A percentile compares a stretch with the other conserved stretches of the same genome.
These are phyloP conservation scores for Margaritifera margaritifera DNA, from an alignment of 2,888 invertebrate genomes.

Conservation along the genomic window DNA sequence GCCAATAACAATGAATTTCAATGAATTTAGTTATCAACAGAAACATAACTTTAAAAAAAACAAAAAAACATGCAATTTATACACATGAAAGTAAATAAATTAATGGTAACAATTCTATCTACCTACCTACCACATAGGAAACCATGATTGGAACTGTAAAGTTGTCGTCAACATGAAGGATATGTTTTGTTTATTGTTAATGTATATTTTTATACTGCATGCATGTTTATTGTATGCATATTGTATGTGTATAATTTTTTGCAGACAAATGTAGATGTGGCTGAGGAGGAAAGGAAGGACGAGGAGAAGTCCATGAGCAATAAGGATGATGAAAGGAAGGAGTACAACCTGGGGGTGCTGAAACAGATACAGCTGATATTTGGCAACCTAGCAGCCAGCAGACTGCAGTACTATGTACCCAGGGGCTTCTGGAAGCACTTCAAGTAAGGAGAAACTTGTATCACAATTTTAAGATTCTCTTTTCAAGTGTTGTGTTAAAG, in stretches of 20 bases:
- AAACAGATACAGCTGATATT: conserved; percentile 98
- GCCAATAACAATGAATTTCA: no score
- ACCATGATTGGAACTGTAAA: no score
- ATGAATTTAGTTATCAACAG: no score
- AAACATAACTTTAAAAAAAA: no score
- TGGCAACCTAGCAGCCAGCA: conserved; percentile 95
- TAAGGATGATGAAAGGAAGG: conserved; percentile 75
- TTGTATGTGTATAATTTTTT: not conserved
- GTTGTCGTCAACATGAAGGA: not conserved
- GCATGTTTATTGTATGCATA: no score
- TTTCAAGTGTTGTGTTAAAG: no score
- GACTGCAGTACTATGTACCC: conserved; percentile 97
- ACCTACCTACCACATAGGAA: no score
- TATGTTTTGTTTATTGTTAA: not conserved
- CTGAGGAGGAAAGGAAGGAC: conserved; percentile 87
- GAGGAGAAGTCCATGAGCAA: conserved; percentile 77
- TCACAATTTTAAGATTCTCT: no score
- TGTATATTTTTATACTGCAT: no score
- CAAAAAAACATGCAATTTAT: no score
- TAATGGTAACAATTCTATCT: no score
- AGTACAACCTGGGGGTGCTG: conserved; percentile 93
- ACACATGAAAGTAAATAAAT: no score
- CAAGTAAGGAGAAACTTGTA: conserved; percentile 80
- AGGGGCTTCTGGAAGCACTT: conserved; percentile 98
- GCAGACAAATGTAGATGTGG: conserved; percentile 77